Conservation (phyloP, 2,888 invertebrate species). For the Crocallis elinguaria region DNA sequence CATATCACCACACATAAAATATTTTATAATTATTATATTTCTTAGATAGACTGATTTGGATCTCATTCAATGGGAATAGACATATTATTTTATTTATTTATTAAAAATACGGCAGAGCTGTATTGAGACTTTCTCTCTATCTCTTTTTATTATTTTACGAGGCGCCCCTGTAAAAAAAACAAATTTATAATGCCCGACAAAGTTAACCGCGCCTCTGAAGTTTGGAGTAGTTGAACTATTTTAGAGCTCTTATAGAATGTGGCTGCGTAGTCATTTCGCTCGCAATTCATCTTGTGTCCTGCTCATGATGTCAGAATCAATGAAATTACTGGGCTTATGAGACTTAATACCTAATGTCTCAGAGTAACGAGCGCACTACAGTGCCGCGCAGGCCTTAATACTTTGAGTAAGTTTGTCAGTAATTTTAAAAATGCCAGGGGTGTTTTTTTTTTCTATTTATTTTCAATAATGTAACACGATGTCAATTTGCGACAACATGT, state of each 20-base stretch:
- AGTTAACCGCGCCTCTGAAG: too few relatives aligned
- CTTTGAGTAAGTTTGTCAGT: too few relatives aligned
- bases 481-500: conserved; percentile 10
- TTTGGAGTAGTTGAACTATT: too few relatives aligned
- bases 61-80: conserved; percentile 59
- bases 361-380: too few relatives aligned
- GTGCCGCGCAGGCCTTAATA: too few relatives aligned
- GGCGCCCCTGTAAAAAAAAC: not conserved
- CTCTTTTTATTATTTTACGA: not conserved
- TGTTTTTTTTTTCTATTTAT: conserved; percentile 9
- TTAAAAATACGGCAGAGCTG: conserved; percentile 24
- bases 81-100: conserved; percentile 32
- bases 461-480: conserved; percentile 9
- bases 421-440: conserved; percentile 1
- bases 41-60: conserved; percentile 61
- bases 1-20: conserved; percentile 21
- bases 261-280: too few relatives aligned
- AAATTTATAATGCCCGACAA: not conserved
- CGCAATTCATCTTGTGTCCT: too few relatives aligned
- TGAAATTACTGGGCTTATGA: too few relatives aligned
- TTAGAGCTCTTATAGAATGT: too few relatives aligned
- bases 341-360: too few relatives aligned
- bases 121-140: not conserved
- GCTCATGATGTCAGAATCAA: too few relatives aligned
- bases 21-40: conserved; percentile 39